Base-by-base conservation (phyloP, 2,888 invertebrate genomes). In the Choristoneura rosaceana region DNA sequence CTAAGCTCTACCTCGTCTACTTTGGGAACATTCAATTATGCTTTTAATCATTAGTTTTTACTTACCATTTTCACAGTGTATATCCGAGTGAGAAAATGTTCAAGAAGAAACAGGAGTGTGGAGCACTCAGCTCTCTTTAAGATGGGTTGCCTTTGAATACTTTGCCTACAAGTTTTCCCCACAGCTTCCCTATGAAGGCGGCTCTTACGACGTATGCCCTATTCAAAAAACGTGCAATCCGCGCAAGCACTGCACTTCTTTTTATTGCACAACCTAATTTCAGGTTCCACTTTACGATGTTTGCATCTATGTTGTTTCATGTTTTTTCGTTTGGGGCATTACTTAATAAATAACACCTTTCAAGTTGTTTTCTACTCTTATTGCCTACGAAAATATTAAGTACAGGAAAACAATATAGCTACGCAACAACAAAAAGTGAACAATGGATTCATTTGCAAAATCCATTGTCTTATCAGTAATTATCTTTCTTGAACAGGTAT, bases 381-480 rank as follows among this genome's bases (percentile, higher is more conserved):
- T 50, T 58, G 67, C 47, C 15, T 58, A 71, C 58, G 8, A 17
- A 41, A 43, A 55, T 55, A 25, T 25, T 25, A 25, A 60, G 50
- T 52, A 33, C 25, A 60, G n/a, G 52, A 58, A 59, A 73, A 68
- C 73, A 73, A 64, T 69, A 73, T 60, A 52, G 38, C 55, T 70
- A 71, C 76, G 71, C 74, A 76, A 76, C 75, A 76, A 77, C 74
- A 74, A 76, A 76, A 78, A 63, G 47, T 71, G 76, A 81, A 84
- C 82, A 84, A 85, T 85, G 77, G 80, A 76, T 80, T 81, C 81
- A 77, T 80, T 81, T 80, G 79, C 80, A 76, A 78, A 76, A 77
- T 76, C 82, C 78, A 85, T 87, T 87, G 87, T 87, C 83, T 78
- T 74, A 79, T 78, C 79, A 77, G 76, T 80, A 81, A 80, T 80